Evolutionary conservation across 2,113 vertebrate species (phyloP).

Genomic region (Eublepharis macularius): DNA sequence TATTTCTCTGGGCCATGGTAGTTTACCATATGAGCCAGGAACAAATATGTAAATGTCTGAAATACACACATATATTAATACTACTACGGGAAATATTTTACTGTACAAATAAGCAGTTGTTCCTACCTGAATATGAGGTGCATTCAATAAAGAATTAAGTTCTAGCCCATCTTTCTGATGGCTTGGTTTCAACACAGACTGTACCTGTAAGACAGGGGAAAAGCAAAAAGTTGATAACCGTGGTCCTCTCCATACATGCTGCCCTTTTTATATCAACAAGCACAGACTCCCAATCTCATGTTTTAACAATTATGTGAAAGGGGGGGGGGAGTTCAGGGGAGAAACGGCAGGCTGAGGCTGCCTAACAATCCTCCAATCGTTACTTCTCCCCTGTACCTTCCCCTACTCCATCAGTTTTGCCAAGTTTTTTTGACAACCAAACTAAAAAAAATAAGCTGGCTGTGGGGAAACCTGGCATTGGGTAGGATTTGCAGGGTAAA

Average conservation of each 20-base stretch:
- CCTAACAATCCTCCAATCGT: neutral
- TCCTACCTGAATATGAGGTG: conserved; percentile 90
- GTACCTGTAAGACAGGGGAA: conserved; percentile 80
- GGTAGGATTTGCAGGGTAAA: neutral
- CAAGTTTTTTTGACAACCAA: too few relatives aligned
- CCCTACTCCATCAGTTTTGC: too few relatives aligned
- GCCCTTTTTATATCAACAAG: neutral
- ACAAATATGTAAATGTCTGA: neutral
- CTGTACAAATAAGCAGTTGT: neutral
- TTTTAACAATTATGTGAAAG: neutral
- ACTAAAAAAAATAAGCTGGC: neutral
- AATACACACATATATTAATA: neutral
- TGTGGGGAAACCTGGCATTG: neutral
- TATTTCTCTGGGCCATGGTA: neutral
- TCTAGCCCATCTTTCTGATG: conserved; percentile 90
- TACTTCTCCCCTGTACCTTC: neutral
- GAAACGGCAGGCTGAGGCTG: neutral
- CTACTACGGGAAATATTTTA: neutral
- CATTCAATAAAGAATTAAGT: conserved; percentile 86
- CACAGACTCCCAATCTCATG: neutral
- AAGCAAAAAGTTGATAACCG: neutral
- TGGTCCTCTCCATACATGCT: too few relatives aligned
- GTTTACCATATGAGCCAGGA: neutral
- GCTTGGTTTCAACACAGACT: conserved; percentile 85
- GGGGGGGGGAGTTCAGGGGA: neutral